Base-by-base conservation (phyloP, 2,113 vertebrate species). In the Propithecus coquereli region DNA sequence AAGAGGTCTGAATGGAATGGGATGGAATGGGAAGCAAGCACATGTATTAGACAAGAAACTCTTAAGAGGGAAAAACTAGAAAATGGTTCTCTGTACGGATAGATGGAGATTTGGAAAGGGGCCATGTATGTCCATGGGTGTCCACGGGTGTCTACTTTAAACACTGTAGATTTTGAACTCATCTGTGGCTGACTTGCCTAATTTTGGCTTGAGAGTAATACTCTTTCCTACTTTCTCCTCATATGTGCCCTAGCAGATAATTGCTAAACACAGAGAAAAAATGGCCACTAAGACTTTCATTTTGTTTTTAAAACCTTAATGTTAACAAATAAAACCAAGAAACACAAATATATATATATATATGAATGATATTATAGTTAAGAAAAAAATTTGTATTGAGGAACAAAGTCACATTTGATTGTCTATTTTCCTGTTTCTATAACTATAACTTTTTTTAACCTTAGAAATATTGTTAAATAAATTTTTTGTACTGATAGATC, bases 281-380 rank as follows among this genome's bases (percentile, higher is more conserved):
- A 52, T 54, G 27, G 20, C 32, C 34, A 70, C 59, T 30, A 70
- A 91, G 8, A 47, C 3, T 86, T 95, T 95, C 20, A n/a, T 92
- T 96, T 94, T 95, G n/a, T 82, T 90, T 87, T 73, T 57, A 54
- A 81, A 94, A 79, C 40, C 14, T 87, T 45, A 79, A 40, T 34
- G 34, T 47, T 96, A 87, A 40, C 8, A 79, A 70, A 68, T 66
- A 59, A 89, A 93, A 70, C 52, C 20, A 92, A 87, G 63, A 91
- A 83, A 9, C 37, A 92, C 2, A 23, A 20, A 82, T 14, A 40
- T 43, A 70, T 66, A 32, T 23, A 43, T 45, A 8, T 40, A 94
- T 61, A 45, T 16, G 40, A 47, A 37, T 25, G 2, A 73, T 30
- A 70, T 30, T 91, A 65, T 3, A 83, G 34, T 82, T 52, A 84